Evolutionary conservation across 2,113 vertebrate species (phyloP), one percentile per base, ranked within the genome.

Genomic region (Psettodes erumei): DNA sequence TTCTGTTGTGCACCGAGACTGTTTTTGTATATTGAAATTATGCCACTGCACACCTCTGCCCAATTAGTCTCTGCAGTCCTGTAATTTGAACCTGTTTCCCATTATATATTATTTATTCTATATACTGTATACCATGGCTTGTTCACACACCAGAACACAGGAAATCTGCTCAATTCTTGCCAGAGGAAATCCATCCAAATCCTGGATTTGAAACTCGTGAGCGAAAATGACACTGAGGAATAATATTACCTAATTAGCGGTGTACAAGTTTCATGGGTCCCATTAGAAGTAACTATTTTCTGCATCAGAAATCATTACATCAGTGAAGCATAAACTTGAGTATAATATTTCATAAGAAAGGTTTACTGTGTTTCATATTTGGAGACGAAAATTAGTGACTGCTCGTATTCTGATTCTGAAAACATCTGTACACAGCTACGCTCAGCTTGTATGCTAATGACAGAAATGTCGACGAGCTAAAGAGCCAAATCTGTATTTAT

Each of bases 131-230:
- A 79, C 64, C 54, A 74, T 66, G 28, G 71, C 77, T 35, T 55
- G 75, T 66, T 78, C 71, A 63, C 61, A 74, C 67, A 64, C 27
- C 78, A 72, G 66, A 87, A 64, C 19, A 62, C 67, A 83, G 78
- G 83, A 83, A 89, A 83, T 61, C 21, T 66, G 58, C 54, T 69
- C 19, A 79, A 61, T 72, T 76, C 66, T 70, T 75, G 63, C 75
- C 75, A 75, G 38, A 65, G 51, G 69, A 89, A 86, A 86, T 79
- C 60, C 48, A 7, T 77, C 73, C 51, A 86, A 84, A 83, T 76
- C 47, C 77, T 40, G 69, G 79, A 76, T 75, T 71, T 83, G 63
- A 74, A 82, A 2, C 21, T 55, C 72, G 74, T 69, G 54, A 33
- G 66, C 4, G 25, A 60, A 86, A 82, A 68, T 67, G 84, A 76